Evolutionary conservation across 2,888 invertebrate genomes (phyloP), one percentile per base, ranked within the genome.

Genomic region (Caradrina kadenii): DNA sequence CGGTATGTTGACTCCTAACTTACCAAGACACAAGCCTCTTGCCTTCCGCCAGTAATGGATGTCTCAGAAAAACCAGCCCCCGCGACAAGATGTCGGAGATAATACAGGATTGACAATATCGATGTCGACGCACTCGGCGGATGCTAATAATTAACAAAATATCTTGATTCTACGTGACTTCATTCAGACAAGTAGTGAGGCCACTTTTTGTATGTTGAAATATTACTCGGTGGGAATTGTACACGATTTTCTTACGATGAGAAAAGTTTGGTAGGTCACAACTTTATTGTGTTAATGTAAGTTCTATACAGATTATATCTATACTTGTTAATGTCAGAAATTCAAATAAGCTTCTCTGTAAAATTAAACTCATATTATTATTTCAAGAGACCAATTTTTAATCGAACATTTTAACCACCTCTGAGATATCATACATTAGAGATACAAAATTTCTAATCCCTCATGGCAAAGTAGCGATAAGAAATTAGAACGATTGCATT

Each of bases 41-140:
- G 81, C 90, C 92, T 91, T 92, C 93, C 93, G 92, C 86, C 86
- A 85, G 84, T 88, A 88, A 90, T 88, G 88, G 86, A 84, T 68
- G 83, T 78, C 79, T 82, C 81, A 91, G 88, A 92, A 92, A 93
- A 93, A 93, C 89, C 86, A 85, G 90, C 86, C 86, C 89, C 88
- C 82, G 60, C 60, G 71, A 79, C 87, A 75, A 79, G 80, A 82
- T 89, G 87, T 85, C 76, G 68, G 70, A 52, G 74, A 75, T 82
- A 82, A 81, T 73, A 77, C 80, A 81, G 83, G 86, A 88, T 86
- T 85, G 88, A 84, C 86, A 84, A 86, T 86, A 87, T 87, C 83
- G 81, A 85, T 76, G 81, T 74, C 79, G 79, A 71, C 69, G 69
- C 67, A 66, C 71, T 77, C 75, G 39, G 66, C 87, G 87, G 87